These are phyloP conservation scores for Sebastes jordani DNA, from an alignment of 2,797 vertebrate genomes.

Conservation along the genomic window DNA sequence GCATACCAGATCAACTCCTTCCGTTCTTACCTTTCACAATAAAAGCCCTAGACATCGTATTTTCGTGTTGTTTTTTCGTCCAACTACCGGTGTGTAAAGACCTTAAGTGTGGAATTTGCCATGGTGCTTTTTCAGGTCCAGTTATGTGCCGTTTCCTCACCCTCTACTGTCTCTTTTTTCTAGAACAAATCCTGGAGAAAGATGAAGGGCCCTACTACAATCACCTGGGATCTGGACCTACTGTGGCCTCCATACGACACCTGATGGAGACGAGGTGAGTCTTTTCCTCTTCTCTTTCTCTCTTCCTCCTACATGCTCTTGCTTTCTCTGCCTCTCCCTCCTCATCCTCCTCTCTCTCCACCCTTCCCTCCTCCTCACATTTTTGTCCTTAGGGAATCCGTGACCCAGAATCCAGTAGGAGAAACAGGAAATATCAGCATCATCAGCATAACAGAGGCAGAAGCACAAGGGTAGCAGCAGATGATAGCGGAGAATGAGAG, in stretches of 20 bases:
- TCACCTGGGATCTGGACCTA: constrained; percentile 96
- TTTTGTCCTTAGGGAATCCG: constrained; percentile 74
- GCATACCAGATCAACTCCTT: too few species aligned
- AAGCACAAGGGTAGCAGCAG: constrained; percentile 30
- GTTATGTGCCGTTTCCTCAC: constrained; percentile 1
- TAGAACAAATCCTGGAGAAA: constrained; percentile 96
- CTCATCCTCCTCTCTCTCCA: constrained; percentile 10
- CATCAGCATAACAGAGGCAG: constrained; percentile 70
- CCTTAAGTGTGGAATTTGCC: not conserved
- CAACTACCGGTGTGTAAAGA: too few species aligned
- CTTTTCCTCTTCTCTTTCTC: not conserved
- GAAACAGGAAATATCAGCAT: constrained; percentile 74
- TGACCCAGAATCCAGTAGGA: constrained; percentile 82
- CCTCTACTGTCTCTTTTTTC: constrained; percentile 30
- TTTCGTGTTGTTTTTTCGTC: too few species aligned
- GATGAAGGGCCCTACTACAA: constrained; percentile 99
- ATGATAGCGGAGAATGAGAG: constrained; percentile 41
- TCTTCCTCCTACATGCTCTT: constrained; percentile 8
- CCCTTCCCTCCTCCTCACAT: constrained; percentile 48
- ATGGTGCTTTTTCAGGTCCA: not conserved
- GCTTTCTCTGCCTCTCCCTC: not conserved
- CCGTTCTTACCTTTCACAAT: too few species aligned
- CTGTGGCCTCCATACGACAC: constrained; percentile 91
- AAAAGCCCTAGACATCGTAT: too few species aligned
- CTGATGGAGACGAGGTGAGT: constrained; percentile 95